Evolutionary conservation across 1,140 invertebrate genomes (phyloP), one percentile per base, ranked within the genome.

Genomic region (Philotrypesis tridentata): DNA sequence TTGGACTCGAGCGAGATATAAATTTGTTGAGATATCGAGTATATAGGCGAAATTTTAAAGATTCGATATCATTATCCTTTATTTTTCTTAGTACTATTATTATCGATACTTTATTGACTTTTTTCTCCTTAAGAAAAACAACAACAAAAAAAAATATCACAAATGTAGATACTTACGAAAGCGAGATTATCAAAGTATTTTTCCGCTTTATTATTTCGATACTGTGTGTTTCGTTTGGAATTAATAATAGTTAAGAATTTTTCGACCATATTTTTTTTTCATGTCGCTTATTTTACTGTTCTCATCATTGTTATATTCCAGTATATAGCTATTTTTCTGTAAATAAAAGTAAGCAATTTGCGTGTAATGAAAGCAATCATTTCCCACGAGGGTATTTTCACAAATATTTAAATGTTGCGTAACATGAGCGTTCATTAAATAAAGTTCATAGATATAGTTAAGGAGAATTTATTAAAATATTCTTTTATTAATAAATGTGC

Each of bases 361-460:
- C 70, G 70, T 72, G 70, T 72, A 72, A 48, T 27, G 33, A 72
- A 72, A 72, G 70, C 70, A 72, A 72, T 72, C 70, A 72, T 72
- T 72, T 43, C 23, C 37, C 70, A 11, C 33, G 37, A 43, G 70
- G 37, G 37, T 43, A 65, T 65, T 65, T 65, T 65, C 61, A 65
- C 25, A 27, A 25, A 65, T 65, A 65, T 70, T 70, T 70, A 14
- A 40, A 43, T 72, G 27, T 72, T 72, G 33, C 70, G 37, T 72
- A 72, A 72, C 12, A 43, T 37, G 27, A 72, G 25, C n/a, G 21
- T 43, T 72, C 37, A 72, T 23, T 25, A 21, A 43, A 72, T 72
- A n/a, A 37, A 70, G 27, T 72, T 72, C n/a, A 43, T 12, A 72
- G 31, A 17, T 33, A 33, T 70, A 70, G 25, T 70, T 70, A 70